Conservation (phyloP, 2,797 vertebrate species). For the Loris lydekkerianus region DNA sequence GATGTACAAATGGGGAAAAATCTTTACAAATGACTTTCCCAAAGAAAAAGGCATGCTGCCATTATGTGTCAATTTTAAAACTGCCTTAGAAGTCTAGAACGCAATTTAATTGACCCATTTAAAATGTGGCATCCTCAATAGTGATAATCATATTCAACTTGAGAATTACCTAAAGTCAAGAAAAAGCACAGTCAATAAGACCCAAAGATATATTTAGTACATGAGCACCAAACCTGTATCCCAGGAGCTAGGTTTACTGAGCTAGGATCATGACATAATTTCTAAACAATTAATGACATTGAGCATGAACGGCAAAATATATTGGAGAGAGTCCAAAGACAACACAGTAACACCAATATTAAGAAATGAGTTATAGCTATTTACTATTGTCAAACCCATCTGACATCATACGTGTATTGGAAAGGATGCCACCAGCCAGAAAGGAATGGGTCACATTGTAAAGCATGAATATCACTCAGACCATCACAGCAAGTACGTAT, state of each 20-base stretch:
- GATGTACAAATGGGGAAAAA: not conserved
- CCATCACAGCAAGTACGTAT: not conserved
- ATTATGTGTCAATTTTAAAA: slow-evolving; percentile 40
- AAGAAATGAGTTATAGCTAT: not conserved
- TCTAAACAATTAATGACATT: not conserved
- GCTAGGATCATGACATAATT: not conserved
- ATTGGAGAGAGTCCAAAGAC: not conserved
- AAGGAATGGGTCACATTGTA: not conserved
- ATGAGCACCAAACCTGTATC: not conserved
- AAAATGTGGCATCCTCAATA: not conserved
- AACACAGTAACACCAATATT: not conserved
- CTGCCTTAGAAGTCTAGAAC: not conserved
- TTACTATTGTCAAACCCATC: not conserved
- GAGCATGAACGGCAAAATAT: not conserved
- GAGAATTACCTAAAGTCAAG: slow-evolving; percentile 6
- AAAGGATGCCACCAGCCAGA: not conserved
- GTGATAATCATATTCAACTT: slow-evolving; percentile 30
- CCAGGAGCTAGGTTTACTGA: not conserved
- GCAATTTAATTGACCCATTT: not conserved
- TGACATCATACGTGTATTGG: not conserved
- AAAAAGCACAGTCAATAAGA: not conserved
- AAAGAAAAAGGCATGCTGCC: not conserved
- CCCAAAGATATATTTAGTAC: not conserved
- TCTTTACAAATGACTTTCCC: slow-evolving; percentile 31
- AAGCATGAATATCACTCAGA: slow-evolving; percentile 6